Conservation (phyloP, 2,888 invertebrate species). For the Pocota personata region DNA sequence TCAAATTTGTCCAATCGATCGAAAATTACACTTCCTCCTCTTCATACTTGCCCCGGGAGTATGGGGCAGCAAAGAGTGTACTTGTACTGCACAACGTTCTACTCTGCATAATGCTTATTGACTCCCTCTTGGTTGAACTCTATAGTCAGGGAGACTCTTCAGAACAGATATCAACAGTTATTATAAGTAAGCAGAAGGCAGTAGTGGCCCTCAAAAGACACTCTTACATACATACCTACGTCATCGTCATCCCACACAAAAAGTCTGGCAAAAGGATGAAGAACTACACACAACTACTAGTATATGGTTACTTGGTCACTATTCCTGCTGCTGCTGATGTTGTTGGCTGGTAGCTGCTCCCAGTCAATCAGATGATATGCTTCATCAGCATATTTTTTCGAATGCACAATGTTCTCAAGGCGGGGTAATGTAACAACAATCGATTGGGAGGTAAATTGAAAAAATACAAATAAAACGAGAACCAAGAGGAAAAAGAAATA, state of each 20-base stretch:
- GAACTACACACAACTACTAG: not conserved
- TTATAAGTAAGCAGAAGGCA: slow-evolving; percentile 52
- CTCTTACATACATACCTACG: not conserved
- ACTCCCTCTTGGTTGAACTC: slow-evolving; percentile 42
- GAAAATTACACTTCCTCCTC: slow-evolving; percentile 69
- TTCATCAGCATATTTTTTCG: slow-evolving; percentile 64
- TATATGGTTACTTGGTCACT: slow-evolving; percentile 51
- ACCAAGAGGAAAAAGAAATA: not conserved
- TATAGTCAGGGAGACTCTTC: slow-evolving; percentile 25
- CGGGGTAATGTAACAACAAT: slow-evolving; percentile 29
- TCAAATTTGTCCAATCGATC: slow-evolving; percentile 73
- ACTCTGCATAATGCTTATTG: slow-evolving; percentile 71
- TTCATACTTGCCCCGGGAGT: not conserved
- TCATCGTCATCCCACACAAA: slow-evolving; percentile 57
- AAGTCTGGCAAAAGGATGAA: not conserved
- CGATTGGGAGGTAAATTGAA: slow-evolving; percentile 39
- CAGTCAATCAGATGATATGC: slow-evolving; percentile 68
- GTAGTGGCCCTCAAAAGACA: slow-evolving; percentile 24
- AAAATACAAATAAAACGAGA: not conserved
- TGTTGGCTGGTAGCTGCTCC: slow-evolving; percentile 39
- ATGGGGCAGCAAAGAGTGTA: not conserved
- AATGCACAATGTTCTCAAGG: slow-evolving; percentile 17
- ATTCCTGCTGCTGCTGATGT: not conserved
- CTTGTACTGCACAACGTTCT: slow-evolving; percentile 8
- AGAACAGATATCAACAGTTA: slow-evolving; percentile 69